A percentile compares a stretch with the other conserved stretches of the same genome.
Conservation (phyloP, 2,888 invertebrate genomes). For the Leistus spinibarbis region DNA sequence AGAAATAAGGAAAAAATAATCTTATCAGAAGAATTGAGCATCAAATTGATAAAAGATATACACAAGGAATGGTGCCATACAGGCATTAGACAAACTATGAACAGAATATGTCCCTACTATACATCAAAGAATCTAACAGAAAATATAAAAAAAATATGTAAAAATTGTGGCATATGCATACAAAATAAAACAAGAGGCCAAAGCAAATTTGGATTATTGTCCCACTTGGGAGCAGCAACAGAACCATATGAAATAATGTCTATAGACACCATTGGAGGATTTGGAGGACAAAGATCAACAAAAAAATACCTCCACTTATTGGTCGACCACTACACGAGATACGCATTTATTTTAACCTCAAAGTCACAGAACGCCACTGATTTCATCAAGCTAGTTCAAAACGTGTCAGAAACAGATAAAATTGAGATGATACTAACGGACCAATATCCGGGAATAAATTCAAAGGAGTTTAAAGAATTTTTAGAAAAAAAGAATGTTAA, state of each 20-base stretch:
- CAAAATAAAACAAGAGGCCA: too few species aligned
- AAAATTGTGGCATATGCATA: too few species aligned
- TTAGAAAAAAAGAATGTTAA: too few species aligned
- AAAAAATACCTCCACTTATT: conserved; percentile 40
- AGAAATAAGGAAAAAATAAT: conserved; percentile 15
- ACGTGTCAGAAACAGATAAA: background rate
- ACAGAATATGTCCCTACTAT: too few species aligned
- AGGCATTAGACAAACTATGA: too few species aligned
- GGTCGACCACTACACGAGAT: conserved; percentile 43
- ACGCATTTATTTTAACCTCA: conserved; percentile 45
- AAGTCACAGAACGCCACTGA: conserved; percentile 44
- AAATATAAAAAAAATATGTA: too few species aligned
- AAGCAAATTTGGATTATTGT: too few species aligned
- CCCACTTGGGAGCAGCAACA: too few species aligned
- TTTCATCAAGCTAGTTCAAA: conserved; percentile 43
- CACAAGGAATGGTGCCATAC: background rate
- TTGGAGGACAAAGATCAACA: too few species aligned
- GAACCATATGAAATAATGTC: too few species aligned
- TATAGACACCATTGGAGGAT: too few species aligned
- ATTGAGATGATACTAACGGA: conserved; percentile 35
- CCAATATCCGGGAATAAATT: conserved; percentile 48
- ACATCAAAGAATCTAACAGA: too few species aligned
- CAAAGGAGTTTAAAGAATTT: conserved; percentile 31
- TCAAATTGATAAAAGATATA: background rate
- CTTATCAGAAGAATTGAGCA: conserved; percentile 2